A percentile compares a stretch with the other conserved stretches of the same genome.
phyloP scores from a whole-genome alignment of 2,888 invertebrate species.

The Drosophila ustulata region DNA sequence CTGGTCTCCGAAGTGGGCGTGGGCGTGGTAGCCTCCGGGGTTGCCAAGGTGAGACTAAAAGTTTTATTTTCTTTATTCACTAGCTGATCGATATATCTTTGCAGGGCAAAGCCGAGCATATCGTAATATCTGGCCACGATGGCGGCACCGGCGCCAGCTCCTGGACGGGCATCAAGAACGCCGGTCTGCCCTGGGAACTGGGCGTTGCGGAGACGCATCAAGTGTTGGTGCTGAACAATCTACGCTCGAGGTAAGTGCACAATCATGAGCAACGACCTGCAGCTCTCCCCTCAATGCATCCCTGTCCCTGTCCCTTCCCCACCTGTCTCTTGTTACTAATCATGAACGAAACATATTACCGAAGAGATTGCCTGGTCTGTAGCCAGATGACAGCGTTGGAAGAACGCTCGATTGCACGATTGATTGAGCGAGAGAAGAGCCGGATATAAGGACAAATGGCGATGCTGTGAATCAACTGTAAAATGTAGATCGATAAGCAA shows the following conservation, averaged over 20 bases:
- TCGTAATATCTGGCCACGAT: slow-evolving; percentile 99
- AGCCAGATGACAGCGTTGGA: slow-evolving; percentile 84
- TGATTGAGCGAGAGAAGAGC: slow-evolving; percentile 18
- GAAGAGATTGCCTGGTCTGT: slow-evolving; percentile 82
- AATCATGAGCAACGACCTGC: slow-evolving; percentile 51
- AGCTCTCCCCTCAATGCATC: slow-evolving; percentile 21
- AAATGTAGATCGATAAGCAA: neutral
- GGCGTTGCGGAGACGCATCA: slow-evolving; percentile 99
- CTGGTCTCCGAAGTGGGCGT: slow-evolving; percentile 99
- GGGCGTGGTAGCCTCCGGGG: slow-evolving; percentile 99
- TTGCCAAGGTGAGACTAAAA: slow-evolving; percentile 91
- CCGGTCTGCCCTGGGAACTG: slow-evolving; percentile 99
- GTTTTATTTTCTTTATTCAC: neutral
- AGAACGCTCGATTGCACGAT: slow-evolving; percentile 14
- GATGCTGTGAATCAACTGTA: slow-evolving; percentile 2
- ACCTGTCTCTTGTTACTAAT: slow-evolving; percentile 77
- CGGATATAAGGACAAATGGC: slow-evolving; percentile 23
- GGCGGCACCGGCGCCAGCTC: slow-evolving; percentile 99
- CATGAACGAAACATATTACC: slow-evolving; percentile 82
- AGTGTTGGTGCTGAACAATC: slow-evolving; percentile 96
- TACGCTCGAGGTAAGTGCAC: slow-evolving; percentile 88
- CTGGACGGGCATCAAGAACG: slow-evolving; percentile 99
- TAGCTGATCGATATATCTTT: neutral
- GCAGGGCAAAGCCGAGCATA: slow-evolving; percentile 98
- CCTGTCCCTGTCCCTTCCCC: slow-evolving; percentile 40